Evolutionary conservation across 2,888 invertebrate genomes (phyloP).

Genomic region (Rhingia rostrata): DNA sequence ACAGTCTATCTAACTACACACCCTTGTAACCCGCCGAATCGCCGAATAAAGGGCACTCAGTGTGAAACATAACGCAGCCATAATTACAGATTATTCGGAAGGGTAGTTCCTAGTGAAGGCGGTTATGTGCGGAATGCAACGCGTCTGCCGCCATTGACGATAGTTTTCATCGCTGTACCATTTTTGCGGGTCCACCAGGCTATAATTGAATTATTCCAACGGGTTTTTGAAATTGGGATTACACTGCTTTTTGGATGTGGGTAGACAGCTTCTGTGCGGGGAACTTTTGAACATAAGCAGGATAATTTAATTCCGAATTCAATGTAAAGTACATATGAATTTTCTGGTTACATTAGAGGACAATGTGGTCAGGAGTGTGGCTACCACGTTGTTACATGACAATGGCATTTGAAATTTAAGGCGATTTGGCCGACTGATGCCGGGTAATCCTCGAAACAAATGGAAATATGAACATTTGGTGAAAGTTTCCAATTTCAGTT

Average conservation of each 20-base stretch:
- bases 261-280: neutral
- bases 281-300: neutral
- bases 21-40: too few relatives aligned
- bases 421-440: neutral
- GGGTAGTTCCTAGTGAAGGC: neutral
- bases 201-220: constrained; percentile 46
- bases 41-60: neutral
- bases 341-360: constrained; percentile 8
- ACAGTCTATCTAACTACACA: neutral
- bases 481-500: too few relatives aligned
- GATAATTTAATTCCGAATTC: constrained; percentile 32
- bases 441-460: neutral
- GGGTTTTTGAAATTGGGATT: neutral
- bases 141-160: neutral
- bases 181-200: neutral
- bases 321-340: constrained; percentile 33
- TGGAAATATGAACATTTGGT: neutral
- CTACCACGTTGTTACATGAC: neutral
- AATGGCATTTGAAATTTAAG: constrained; percentile 19
- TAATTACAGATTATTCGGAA: constrained; percentile 42
- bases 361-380: constrained; percentile 19
- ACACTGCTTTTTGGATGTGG: neutral
- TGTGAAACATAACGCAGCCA: constrained; percentile 26
- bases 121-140: neutral
- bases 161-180: neutral